A percentile compares a stretch with the other conserved stretches of the same genome.
These are phyloP conservation scores for Toxotes jaculatrix DNA, from an alignment of 2,113 vertebrate species.

Conservation along the genomic window DNA sequence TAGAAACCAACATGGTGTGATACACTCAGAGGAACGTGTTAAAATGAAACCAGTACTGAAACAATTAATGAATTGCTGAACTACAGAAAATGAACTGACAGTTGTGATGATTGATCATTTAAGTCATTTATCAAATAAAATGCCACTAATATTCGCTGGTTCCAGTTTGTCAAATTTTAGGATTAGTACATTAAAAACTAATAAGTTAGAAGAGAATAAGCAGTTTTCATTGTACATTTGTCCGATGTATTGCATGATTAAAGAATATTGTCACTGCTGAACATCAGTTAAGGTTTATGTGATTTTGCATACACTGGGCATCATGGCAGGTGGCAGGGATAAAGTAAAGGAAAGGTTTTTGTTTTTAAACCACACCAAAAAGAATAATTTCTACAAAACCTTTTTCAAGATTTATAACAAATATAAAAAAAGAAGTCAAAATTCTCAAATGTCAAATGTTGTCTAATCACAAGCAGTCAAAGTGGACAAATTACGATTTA, in stretches of 20 bases:
- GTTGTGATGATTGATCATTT: not conserved
- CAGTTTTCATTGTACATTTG: too few relatives aligned
- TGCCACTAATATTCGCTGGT: not conserved
- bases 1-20: conserved; percentile 19
- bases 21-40: not conserved
- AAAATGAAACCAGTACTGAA: not conserved
- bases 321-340: too few relatives aligned
- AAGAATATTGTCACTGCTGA: not conserved
- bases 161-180: not conserved
- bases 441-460: too few relatives aligned
- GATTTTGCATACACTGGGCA: not conserved
- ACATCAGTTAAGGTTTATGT: not conserved
- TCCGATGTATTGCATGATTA: not conserved
- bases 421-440: too few relatives aligned
- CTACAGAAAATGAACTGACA: not conserved
- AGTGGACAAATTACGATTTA: too few relatives aligned
- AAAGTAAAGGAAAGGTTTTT: too few relatives aligned
- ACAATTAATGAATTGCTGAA: not conserved
- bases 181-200: not conserved
- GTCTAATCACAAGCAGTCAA: too few relatives aligned
- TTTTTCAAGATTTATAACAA: too few relatives aligned
- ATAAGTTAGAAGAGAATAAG: not conserved
- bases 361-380: too few relatives aligned
- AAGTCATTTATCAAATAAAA: not conserved
- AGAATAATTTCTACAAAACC: too few relatives aligned